Evolutionary conservation across 2,888 invertebrate species (phyloP).

Genomic region (Callyntrura sp.): DNA sequence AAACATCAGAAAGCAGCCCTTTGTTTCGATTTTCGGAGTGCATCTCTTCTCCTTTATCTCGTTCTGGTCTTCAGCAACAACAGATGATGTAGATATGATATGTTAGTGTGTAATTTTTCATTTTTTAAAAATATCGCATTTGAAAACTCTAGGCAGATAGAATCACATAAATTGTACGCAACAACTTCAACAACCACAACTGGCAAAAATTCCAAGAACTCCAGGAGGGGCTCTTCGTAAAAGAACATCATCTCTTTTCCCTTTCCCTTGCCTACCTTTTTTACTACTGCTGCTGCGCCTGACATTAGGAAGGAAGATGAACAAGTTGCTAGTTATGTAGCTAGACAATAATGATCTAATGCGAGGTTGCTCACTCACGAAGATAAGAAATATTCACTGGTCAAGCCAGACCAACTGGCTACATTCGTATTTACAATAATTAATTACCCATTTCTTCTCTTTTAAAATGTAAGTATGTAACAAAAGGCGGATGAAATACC

Average conservation of each 20-base stretch:
- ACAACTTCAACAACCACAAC: constrained; percentile 69
- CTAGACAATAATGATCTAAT: too few species aligned
- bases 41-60: neutral
- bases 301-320: neutral
- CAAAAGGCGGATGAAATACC: neutral
- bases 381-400: too few species aligned
- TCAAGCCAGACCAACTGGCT: constrained; percentile 73
- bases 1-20: too few species aligned
- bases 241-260: constrained; percentile 35
- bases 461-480: neutral
- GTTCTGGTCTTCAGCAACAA: neutral
- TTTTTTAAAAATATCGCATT: constrained; percentile 66
- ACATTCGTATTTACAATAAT: constrained; percentile 64
- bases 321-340: too few species aligned
- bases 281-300: constrained; percentile 15
- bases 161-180: constrained; percentile 68
- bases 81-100: constrained; percentile 42
- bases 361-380: too few species aligned
- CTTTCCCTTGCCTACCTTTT: constrained; percentile 58
- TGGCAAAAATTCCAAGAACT: constrained; percentile 75
- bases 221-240: constrained; percentile 65
- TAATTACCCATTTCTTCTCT: constrained; percentile 16
- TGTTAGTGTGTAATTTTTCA: constrained; percentile 64
- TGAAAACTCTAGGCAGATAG: constrained; percentile 41
- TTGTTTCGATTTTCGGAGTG: constrained; percentile 23